Base-by-base conservation (phyloP, 2,888 invertebrate genomes). In the Heliconius cydno region DNA sequence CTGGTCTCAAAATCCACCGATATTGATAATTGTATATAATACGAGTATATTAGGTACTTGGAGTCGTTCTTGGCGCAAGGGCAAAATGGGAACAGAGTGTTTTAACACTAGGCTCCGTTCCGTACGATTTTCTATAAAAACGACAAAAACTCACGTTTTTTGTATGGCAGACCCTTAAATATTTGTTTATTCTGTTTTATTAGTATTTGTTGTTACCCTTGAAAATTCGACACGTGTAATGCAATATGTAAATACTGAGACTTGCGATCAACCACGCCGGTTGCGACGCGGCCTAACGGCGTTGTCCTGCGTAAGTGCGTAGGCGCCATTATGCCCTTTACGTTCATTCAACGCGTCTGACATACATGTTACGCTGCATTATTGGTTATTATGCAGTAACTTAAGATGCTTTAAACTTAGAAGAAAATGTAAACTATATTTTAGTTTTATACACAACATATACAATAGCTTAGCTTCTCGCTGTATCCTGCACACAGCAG, bases 311-410 rank as follows among this genome's bases (percentile, higher is more conserved):
- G 78, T 79, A 75, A 68, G 78, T 74, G 78, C 78, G 78, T 79
- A 75, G 74, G 78, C 75, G 78, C 78, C 74, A n/a, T 52, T 46
- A 52, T 25, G 65, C 60, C 68, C 74, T 60, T 78, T 78, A 66
- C 60, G 70, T 82, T 74, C 81, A 82, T 81, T 83, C 81, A 83
- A 80, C 66, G 68, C 78, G 67, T 46, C 81, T 79, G 71, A 79
- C 78, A 80, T 60, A 77, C 63, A 70, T 72, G 76, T 79, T 63
- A 81, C 77, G 76, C 77, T 41, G 67, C 57, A 57, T 74, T 67
- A 60, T 13, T 67, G 63, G 41, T 74, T 73, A 67, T 19, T 67
- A 78, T 3, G 25, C 65, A 65, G 25, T 38, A 41, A 65, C 38
- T 63, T 12, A 52, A 34, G 57, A 52, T 57, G 12, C n/a, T 5